Evolutionary conservation across 2,888 invertebrate species (phyloP).

Genomic region (Luperina testacea): DNA sequence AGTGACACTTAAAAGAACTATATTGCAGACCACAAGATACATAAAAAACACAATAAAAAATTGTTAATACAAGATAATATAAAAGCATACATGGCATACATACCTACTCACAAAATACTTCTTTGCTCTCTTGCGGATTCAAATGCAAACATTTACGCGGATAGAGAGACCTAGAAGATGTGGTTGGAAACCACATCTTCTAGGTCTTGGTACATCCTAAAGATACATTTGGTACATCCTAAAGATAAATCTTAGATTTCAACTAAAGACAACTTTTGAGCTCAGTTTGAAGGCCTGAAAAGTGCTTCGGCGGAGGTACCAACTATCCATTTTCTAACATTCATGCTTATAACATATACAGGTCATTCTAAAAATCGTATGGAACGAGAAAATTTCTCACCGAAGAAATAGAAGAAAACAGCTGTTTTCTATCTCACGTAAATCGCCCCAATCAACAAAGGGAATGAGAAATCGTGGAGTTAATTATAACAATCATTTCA

Average conservation of each 20-base stretch:
- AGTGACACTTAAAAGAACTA: too few species aligned
- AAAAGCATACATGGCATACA: too few species aligned
- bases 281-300: not conserved
- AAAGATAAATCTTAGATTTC: not conserved
- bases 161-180: too few species aligned
- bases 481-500: conserved; percentile 48
- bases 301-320: not conserved
- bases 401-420: conserved; percentile 34
- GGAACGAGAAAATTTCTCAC: conserved; percentile 23
- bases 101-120: too few species aligned
- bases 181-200: not conserved
- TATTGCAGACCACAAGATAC: too few species aligned
- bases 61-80: too few species aligned
- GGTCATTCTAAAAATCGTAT: conserved; percentile 34
- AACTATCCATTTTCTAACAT: not conserved
- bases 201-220: too few species aligned
- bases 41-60: too few species aligned
- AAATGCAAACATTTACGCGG: not conserved
- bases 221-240: too few species aligned
- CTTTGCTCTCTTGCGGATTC: not conserved
- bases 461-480: conserved; percentile 44
- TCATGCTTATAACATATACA: not conserved
- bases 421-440: conserved; percentile 41
- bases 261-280: not conserved
- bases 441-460: conserved; percentile 52